Conservation (phyloP, 2,888 invertebrate genomes). For the Synergus umbraculus region DNA sequence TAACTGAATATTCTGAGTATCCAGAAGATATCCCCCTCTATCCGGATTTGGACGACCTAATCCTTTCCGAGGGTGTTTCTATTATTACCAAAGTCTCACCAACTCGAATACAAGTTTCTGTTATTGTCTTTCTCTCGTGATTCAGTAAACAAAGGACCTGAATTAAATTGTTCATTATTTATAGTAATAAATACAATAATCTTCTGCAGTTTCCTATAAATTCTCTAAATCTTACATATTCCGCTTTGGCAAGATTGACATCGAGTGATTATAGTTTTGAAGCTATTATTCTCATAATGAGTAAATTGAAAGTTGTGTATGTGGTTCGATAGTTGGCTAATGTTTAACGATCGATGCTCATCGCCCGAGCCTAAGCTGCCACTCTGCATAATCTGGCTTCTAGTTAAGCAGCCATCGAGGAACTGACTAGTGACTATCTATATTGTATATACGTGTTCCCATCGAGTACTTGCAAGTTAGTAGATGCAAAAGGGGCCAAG, state of each 20-base stretch:
- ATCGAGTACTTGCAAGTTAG: conserved; percentile 8
- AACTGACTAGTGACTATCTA: conserved; percentile 44
- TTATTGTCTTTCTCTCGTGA: not conserved
- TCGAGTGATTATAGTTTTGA: too few species aligned
- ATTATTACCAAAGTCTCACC: conserved; percentile 62
- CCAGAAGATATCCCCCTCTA: conserved; percentile 51
- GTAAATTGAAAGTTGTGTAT: not conserved
- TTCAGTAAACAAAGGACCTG: not conserved
- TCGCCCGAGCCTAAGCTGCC: conserved; percentile 63
- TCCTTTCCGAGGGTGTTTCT: conserved; percentile 69
- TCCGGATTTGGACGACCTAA: conserved; percentile 67
- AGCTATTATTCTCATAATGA: not conserved
- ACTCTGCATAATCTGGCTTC: conserved; percentile 64
- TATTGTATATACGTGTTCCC: not conserved
- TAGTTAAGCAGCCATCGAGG: conserved; percentile 44
- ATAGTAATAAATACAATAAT: not conserved
- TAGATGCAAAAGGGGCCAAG: conserved; percentile 42
- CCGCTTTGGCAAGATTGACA: too few species aligned
- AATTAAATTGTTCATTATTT: not conserved
- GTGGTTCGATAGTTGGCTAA: conserved; percentile 20
- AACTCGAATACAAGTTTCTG: conserved; percentile 48
- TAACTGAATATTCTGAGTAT: conserved; percentile 68
- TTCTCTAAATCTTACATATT: too few species aligned
- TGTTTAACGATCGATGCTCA: conserved; percentile 57
- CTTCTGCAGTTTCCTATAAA: too few species aligned